Conservation (phyloP, 2,113 vertebrate species). For the Oreamnos americanus region DNA sequence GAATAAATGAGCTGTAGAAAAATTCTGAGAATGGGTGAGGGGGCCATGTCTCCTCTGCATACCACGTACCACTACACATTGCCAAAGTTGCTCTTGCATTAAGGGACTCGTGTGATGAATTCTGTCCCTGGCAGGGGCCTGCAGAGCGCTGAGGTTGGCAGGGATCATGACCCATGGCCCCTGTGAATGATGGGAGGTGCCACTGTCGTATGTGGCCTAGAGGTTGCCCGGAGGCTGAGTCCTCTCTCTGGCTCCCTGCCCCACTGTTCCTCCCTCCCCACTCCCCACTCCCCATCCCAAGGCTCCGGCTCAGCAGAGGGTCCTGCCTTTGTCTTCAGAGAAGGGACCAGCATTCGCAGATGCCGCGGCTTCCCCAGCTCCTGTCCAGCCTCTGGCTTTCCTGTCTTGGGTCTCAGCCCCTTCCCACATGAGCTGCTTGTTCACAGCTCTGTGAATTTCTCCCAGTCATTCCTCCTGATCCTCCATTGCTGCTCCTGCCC, state of each 20-base stretch:
- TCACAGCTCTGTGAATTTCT: not conserved
- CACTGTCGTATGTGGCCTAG: too few relatives aligned
- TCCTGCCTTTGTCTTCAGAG: not conserved
- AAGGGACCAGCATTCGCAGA: not conserved
- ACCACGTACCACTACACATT: not conserved
- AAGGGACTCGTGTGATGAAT: too few relatives aligned
- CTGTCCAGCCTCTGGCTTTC: not conserved
- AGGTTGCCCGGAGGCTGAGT: not conserved
- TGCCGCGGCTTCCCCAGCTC: rapidly evolving
- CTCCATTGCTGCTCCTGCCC: not conserved
- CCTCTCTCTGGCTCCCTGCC: not conserved
- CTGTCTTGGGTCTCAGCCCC: not conserved
- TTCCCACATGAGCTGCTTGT: not conserved
- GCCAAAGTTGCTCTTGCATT: not conserved
- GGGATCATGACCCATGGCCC: not conserved
- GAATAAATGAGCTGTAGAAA: not conserved
- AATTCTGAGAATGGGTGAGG: not conserved
- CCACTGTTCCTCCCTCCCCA: too few relatives aligned
- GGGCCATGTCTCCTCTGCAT: too few relatives aligned
- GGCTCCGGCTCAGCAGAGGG: not conserved
- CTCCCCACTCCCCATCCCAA: rapidly evolving
- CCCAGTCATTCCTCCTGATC: not conserved
- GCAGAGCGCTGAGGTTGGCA: not conserved
- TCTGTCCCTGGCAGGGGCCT: not conserved
- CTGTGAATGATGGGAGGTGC: not conserved